Evolutionary conservation across 2,888 invertebrate species (phyloP).

Genomic region (Cyclophora punctaria): DNA sequence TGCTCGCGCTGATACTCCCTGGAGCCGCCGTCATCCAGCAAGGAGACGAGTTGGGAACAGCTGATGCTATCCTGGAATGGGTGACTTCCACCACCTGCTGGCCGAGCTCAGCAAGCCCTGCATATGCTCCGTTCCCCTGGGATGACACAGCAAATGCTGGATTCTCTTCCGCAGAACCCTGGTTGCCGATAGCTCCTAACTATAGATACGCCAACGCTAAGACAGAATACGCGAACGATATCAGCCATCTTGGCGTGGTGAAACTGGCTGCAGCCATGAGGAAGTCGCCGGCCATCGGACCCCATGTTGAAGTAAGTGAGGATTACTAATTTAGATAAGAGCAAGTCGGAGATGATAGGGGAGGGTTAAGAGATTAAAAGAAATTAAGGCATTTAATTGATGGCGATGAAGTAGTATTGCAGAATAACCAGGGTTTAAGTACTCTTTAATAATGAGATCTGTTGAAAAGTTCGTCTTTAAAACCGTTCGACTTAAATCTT

Average conservation of each 20-base stretch:
- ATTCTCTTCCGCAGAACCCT: conserved; percentile 75
- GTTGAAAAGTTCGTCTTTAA: no score
- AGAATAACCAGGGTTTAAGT: no score
- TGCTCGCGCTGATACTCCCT: conserved; percentile 81
- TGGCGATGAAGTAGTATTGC: no score
- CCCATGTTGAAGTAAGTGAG: conserved; percentile 51
- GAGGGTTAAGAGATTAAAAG: no score
- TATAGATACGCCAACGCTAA: conserved; percentile 78
- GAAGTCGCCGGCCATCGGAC: conserved; percentile 59
- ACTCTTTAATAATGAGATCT: no score
- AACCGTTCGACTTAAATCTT: no score
- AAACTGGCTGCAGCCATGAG: conserved; percentile 55
- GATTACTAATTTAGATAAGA: no score
- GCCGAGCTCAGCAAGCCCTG: conserved; percentile 45
- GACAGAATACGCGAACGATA: conserved; percentile 60
- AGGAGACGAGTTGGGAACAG: conserved; percentile 83
- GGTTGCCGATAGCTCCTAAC: conserved; percentile 80
- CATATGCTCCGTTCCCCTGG: conserved; percentile 60
- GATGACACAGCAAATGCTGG: conserved; percentile 61
- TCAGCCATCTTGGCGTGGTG: conserved; percentile 66
- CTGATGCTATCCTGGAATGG: conserved; percentile 73
- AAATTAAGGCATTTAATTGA: no score
- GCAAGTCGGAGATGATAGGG: no score
- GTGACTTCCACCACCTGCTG: conserved; percentile 60
- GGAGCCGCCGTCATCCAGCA: conserved; percentile 86